Evolutionary conservation across 1,140 invertebrate genomes (phyloP).

Genomic region (Drosophila tristis): DNA sequence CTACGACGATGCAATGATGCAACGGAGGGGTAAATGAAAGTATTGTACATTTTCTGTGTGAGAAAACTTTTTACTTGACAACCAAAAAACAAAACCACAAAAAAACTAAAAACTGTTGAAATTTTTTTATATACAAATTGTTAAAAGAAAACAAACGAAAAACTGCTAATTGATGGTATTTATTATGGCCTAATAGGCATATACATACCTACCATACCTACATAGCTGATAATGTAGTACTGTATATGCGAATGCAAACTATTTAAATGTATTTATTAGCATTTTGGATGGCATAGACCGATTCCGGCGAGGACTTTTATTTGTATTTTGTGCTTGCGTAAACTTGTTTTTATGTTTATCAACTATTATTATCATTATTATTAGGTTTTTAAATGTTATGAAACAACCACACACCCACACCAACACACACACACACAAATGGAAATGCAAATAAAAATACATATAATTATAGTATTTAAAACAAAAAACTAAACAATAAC

Average conservation of each 20-base stretch:
- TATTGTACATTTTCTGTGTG: slow-evolving; percentile 80
- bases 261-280: slow-evolving; percentile 79
- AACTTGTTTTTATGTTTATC: slow-evolving; percentile 75
- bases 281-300: slow-evolving; percentile 66
- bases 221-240: slow-evolving; percentile 18
- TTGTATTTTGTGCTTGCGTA: slow-evolving; percentile 72
- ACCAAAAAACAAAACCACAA: slow-evolving; percentile 53
- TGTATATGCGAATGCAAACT: slow-evolving; percentile 41
- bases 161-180: slow-evolving; percentile 79
- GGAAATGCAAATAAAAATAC: slow-evolving; percentile 23
- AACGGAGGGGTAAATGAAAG: slow-evolving; percentile 53
- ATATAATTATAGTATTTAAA: slow-evolving; percentile 15
- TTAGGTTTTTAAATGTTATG: slow-evolving; percentile 76
- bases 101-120: slow-evolving; percentile 75
- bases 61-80: slow-evolving; percentile 77
- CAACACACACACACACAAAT: slow-evolving; percentile 40
- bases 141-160: slow-evolving; percentile 49
- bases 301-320: slow-evolving; percentile 48
- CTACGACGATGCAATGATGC: slow-evolving; percentile 49
- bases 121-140: slow-evolving; percentile 81
- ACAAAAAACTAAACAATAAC: slow-evolving; percentile 26
- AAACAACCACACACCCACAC: slow-evolving; percentile 46
- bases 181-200: slow-evolving; percentile 64
- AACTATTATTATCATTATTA: slow-evolving; percentile 66
- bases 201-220: slow-evolving; percentile 6